Evolutionary conservation across 2,797 vertebrate genomes (phyloP).

Genomic region (Acanthis flammea): DNA sequence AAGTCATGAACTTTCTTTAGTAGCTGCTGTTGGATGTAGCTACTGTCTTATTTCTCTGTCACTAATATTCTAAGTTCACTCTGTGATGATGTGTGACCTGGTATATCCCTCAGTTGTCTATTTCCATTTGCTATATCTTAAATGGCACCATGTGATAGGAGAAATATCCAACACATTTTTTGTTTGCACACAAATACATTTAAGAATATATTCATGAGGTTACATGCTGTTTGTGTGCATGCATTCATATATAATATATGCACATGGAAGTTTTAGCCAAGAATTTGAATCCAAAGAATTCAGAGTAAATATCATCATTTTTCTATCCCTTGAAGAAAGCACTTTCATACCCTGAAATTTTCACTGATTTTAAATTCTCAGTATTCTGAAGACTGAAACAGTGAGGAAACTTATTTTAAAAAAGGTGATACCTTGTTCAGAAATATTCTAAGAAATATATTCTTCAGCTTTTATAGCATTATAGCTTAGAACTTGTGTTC

Average conservation of each 20-base stretch:
- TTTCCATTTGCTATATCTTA: neutral
- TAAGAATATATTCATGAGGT: neutral
- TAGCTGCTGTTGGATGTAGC: neutral
- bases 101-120: neutral
- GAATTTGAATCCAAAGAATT: neutral
- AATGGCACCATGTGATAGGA: neutral
- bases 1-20: neutral
- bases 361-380: neutral
- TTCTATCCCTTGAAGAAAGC: neutral
- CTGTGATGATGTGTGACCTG: neutral
- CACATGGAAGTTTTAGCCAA: neutral
- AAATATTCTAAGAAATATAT: neutral
- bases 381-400: neutral
- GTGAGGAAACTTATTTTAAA: neutral
- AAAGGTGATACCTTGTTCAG: neutral
- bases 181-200: neutral
- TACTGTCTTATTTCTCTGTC: neutral
- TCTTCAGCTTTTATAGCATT: neutral
- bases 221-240: neutral
- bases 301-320: neutral
- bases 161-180: neutral
- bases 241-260: neutral
- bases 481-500: neutral
- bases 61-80: neutral
- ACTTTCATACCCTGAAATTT: neutral